Base-by-base conservation (phyloP, 2,113 vertebrate genomes). In the Leptocoma aspasia region DNA sequence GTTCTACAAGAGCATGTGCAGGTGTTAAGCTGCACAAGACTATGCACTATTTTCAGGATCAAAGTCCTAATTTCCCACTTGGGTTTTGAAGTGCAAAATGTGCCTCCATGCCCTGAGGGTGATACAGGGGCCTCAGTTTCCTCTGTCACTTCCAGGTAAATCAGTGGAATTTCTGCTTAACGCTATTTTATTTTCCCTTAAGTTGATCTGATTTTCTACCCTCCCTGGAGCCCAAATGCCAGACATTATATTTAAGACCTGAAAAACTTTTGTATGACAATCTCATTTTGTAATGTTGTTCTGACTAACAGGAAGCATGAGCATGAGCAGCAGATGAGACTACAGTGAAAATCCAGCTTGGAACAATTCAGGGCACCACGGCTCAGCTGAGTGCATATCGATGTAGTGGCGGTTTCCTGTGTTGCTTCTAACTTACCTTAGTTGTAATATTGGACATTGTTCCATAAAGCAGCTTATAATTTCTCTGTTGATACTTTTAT, bases 391-490 rank as follows among this genome's bases (percentile, higher is more conserved):
- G 13, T 30, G 53, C 9, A 6, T 30, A 16, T 18, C 0, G 0
- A 12, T 3, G 5, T 37, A 26, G 15, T 45, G 27, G 13, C 11
- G 2, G 7, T 57, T 83, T 82, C 37, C 21, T 60, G 5, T 24
- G 31, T 71, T 71, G 31, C 71, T 86, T 57, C 69, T 45, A 23
- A 54, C 41, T 71, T 89, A 41, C 50, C n/a, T 94, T 66, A 60
- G 33, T 19, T 82, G 35, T 16, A 95, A 84, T 94, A 63, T 80
- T 91, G 87, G 30, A 49, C 13, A 45, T 50, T 60, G 30, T 24
- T 52, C 30, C 61, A 63, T 37, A 91, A 95, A 92, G 33, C 17
- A 69, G 22, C 23, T 94, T 81, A 42, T 87, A 76, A 75, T 53
- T 92, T 95, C 44, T 85, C 57, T 11, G 0, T 3, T 71, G 64